Conservation (phyloP, 2,113 vertebrate genomes). For the Desmodus rotundus region DNA sequence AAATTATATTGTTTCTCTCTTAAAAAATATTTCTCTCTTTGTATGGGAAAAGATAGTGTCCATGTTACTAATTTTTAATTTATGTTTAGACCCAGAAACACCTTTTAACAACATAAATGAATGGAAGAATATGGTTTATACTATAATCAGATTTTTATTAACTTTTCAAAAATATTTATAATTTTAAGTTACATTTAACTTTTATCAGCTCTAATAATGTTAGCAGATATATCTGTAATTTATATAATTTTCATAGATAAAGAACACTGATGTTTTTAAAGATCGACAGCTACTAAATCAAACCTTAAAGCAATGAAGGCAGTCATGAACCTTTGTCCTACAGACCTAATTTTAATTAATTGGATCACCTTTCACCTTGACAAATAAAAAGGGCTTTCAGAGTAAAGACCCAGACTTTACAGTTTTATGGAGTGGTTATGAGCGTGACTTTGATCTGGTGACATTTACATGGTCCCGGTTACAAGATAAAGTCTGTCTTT, state of each 20-base stretch:
- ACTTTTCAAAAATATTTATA: background rate
- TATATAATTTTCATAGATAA: background rate
- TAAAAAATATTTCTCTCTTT: background rate
- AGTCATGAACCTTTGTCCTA: constrained; percentile 24
- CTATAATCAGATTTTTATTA: background rate
- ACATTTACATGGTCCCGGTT: constrained; percentile 1
- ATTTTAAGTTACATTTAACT: background rate
- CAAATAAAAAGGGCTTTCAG: background rate
- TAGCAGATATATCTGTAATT: background rate
- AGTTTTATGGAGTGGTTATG: constrained; percentile 10
- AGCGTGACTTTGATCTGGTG: constrained; percentile 16
- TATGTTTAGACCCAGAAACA: background rate
- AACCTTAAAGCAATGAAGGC: background rate
- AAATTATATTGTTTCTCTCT: background rate
- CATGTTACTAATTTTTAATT: background rate
- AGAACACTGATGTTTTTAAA: background rate
- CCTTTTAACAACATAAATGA: background rate
- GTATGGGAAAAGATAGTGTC: background rate
- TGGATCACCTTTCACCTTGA: constrained; percentile 18
- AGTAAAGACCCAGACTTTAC: background rate
- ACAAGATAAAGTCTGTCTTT: constrained; percentile 1
- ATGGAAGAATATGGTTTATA: background rate
- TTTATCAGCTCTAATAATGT: background rate
- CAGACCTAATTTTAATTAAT: constrained; percentile 28
- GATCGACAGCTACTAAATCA: constrained; percentile 8